Conservation (phyloP, 1,140 invertebrate genomes). For the Tyrophagus putrescentiae region DNA sequence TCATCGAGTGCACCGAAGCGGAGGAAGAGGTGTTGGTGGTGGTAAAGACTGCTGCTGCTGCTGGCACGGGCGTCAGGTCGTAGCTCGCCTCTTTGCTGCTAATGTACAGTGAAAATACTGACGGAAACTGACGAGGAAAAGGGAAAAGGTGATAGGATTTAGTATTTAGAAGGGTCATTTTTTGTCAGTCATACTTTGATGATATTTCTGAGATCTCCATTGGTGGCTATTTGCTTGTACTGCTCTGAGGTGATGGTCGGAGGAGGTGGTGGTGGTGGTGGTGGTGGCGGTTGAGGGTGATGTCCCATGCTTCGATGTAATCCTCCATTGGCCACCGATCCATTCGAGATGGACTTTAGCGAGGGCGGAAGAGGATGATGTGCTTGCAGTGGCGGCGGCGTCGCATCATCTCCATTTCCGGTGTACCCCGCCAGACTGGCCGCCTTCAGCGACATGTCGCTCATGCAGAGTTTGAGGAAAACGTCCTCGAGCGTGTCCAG, state of each 20-base stretch:
- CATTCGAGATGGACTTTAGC: too few species aligned
- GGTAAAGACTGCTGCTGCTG: background rate
- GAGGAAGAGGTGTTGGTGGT: too few species aligned
- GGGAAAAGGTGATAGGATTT: background rate
- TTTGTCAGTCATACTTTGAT: constrained; percentile 12
- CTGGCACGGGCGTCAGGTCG: constrained; percentile 7
- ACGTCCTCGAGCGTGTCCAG: constrained; percentile 77
- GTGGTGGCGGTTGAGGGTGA: too few species aligned
- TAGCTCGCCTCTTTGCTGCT: constrained; percentile 15
- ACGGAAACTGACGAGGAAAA: constrained; percentile 16
- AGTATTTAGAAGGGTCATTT: background rate
- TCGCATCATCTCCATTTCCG: too few species aligned
- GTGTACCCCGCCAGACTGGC: background rate
- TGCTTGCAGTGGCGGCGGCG: background rate
- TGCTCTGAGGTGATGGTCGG: constrained; percentile 1
- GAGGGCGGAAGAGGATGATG: too few species aligned
- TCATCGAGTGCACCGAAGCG: too few species aligned
- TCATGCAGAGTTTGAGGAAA: constrained; percentile 75
- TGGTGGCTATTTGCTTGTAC: constrained; percentile 13
- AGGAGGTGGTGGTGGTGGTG: too few species aligned
- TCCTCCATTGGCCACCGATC: too few species aligned
- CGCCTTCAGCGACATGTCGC: constrained; percentile 29
- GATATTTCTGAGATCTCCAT: constrained; percentile 20
- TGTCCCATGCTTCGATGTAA: too few species aligned
- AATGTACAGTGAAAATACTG: constrained; percentile 21